These are phyloP conservation scores for Hemistola chrysoprasaria DNA, from an alignment of 2,888 invertebrate species.

Conservation along the genomic window DNA sequence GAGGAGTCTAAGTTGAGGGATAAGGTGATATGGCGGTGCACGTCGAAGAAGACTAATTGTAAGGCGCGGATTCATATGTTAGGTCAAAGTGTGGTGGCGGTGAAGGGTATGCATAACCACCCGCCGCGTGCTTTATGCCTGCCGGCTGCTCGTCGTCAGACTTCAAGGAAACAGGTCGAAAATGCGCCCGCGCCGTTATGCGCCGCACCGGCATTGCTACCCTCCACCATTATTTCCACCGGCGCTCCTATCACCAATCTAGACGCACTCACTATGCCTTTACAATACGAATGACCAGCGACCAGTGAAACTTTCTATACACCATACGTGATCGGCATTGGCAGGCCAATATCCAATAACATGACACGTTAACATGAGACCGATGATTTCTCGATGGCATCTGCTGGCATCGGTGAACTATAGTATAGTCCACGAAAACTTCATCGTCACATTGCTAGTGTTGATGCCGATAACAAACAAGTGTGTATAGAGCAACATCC, in stretches of 20 bases:
- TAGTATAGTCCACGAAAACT: too few relatives aligned
- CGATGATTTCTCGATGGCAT: too few relatives aligned
- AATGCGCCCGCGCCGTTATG: slow-evolving; percentile 12
- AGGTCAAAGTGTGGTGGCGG: slow-evolving; percentile 72
- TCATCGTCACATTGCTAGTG: too few relatives aligned
- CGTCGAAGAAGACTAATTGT: slow-evolving; percentile 79
- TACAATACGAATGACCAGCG: slow-evolving; percentile 12
- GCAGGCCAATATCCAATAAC: too few relatives aligned
- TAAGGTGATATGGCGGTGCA: slow-evolving; percentile 79
- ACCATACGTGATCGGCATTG: too few relatives aligned
- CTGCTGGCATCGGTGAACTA: too few relatives aligned
- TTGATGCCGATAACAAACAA: too few relatives aligned
- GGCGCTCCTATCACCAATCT: slow-evolving; percentile 2
- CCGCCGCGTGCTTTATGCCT: slow-evolving; percentile 63
- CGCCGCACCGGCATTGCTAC: slow-evolving; percentile 21
- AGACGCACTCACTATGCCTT: slow-evolving; percentile 9
- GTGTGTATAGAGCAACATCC: too few relatives aligned
- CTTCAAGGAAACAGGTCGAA: slow-evolving; percentile 41
- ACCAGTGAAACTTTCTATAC: too few relatives aligned
- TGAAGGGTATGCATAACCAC: slow-evolving; percentile 79
- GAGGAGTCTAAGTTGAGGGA: slow-evolving; percentile 77
- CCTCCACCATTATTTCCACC: slow-evolving; percentile 21
- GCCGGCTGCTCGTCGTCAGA: slow-evolving; percentile 35
- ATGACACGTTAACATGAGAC: too few relatives aligned
- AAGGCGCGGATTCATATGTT: slow-evolving; percentile 78